These are phyloP conservation scores for Tenthredo amoena DNA, from an alignment of 2,888 invertebrate genomes.

Conservation along the genomic window DNA sequence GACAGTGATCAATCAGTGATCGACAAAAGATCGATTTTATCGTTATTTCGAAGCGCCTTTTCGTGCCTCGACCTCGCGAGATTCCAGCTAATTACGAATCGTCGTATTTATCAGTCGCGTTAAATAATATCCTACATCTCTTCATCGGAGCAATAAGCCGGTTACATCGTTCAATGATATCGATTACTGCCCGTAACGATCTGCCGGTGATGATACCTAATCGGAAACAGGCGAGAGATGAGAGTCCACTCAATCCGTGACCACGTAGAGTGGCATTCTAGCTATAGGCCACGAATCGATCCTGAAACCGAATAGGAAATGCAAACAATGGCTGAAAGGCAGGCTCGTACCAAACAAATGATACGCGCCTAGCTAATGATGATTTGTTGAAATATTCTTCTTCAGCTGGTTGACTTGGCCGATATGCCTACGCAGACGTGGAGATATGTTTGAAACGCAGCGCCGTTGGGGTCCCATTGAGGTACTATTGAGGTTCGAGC, in stretches of 20 bases:
- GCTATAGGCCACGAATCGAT: background rate
- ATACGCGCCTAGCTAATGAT: slow-evolving; percentile 52
- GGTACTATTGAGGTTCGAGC: slow-evolving; percentile 28
- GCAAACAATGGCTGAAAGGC: slow-evolving; percentile 48
- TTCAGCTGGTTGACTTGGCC: background rate
- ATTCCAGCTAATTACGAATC: background rate
- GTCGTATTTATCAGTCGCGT: background rate
- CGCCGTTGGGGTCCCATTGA: slow-evolving; percentile 53
- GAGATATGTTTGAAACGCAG: slow-evolving; percentile 14
- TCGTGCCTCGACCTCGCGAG: background rate
- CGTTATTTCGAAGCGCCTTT: background rate
- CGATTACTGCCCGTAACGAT: background rate
- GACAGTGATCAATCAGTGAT: background rate
- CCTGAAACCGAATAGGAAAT: slow-evolving; percentile 3
- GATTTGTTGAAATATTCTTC: slow-evolving; percentile 51
- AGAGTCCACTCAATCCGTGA: background rate
- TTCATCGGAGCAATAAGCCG: background rate
- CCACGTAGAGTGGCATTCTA: background rate
- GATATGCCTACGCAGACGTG: background rate
- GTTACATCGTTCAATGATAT: background rate
- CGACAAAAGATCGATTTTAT: background rate
- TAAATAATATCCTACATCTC: background rate
- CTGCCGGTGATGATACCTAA: background rate
- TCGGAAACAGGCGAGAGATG: background rate
- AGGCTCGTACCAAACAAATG: slow-evolving; percentile 51